These are phyloP conservation scores for Saxidomus purpurata DNA, from an alignment of 1,140 invertebrate genomes.

Conservation along the genomic window DNA sequence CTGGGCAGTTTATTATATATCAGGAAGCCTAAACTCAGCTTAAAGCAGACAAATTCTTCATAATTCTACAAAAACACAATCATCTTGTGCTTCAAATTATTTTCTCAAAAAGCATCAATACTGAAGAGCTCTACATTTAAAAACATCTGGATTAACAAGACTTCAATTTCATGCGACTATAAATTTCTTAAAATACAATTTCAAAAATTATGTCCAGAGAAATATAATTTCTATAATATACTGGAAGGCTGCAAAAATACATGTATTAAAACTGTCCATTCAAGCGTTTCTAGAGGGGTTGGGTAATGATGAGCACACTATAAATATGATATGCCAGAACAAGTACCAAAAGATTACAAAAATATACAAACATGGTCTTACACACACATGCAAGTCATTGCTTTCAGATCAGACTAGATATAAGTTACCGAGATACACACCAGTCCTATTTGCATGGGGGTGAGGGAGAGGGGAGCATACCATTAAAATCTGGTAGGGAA, in stretches of 20 bases:
- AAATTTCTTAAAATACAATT: neutral
- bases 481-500: neutral
- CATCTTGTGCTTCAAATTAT: too few species aligned
- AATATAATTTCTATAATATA: neutral
- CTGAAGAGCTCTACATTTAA: too few species aligned
- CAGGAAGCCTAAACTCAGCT: too few species aligned
- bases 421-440: neutral
- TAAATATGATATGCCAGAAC: constrained; percentile 22
- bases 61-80: too few species aligned
- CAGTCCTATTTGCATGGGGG: too few species aligned
- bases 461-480: neutral
- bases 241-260: neutral
- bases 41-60: too few species aligned
- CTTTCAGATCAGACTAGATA: neutral
- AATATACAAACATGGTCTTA: neutral
- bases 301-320: neutral
- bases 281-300: neutral
- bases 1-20: too few species aligned
- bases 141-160: neutral
- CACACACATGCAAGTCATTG: neutral
- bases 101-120: too few species aligned
- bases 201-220: neutral
- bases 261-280: neutral
- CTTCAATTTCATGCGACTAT: neutral
- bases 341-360: constrained; percentile 10